A percentile compares a stretch with the other conserved stretches of the same genome.
These are phyloP conservation scores for Loripinus fragilis DNA, from an alignment of 2,888 invertebrate genomes.

Conservation along the genomic window DNA sequence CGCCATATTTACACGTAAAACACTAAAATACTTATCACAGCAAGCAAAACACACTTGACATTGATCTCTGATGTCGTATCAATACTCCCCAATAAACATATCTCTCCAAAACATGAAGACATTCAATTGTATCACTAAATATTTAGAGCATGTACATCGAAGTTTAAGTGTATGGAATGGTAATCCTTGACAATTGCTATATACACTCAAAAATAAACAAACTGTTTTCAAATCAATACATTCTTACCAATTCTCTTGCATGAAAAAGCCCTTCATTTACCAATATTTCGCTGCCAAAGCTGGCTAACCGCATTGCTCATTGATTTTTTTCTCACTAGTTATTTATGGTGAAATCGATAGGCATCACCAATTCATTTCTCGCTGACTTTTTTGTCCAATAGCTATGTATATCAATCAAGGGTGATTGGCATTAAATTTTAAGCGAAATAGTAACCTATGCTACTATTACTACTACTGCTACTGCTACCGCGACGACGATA, in stretches of 20 bases:
- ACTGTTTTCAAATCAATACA: conserved; percentile 1
- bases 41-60: neutral
- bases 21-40: neutral
- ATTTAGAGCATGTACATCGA: too few species aligned
- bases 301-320: conserved; percentile 3
- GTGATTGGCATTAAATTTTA: too few species aligned
- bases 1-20: neutral
- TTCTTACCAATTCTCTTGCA: conserved; percentile 14
- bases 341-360: conserved; percentile 15
- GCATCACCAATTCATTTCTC: conserved; percentile 1
- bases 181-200: conserved; percentile 13
- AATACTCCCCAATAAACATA: neutral
- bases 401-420: conserved; percentile 1
- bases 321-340: conserved; percentile 14
- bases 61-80: neutral
- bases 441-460: too few species aligned
- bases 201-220: conserved; percentile 1
- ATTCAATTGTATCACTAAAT: too few species aligned
- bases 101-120: neutral
- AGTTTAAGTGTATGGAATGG: neutral
- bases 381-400: neutral
- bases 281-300: neutral
- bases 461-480: too few species aligned
- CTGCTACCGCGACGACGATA: too few species aligned
- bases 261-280: conserved; percentile 18